Evolutionary conservation across 2,797 vertebrate genomes (phyloP).

Genomic region (Nannoperca australis): DNA sequence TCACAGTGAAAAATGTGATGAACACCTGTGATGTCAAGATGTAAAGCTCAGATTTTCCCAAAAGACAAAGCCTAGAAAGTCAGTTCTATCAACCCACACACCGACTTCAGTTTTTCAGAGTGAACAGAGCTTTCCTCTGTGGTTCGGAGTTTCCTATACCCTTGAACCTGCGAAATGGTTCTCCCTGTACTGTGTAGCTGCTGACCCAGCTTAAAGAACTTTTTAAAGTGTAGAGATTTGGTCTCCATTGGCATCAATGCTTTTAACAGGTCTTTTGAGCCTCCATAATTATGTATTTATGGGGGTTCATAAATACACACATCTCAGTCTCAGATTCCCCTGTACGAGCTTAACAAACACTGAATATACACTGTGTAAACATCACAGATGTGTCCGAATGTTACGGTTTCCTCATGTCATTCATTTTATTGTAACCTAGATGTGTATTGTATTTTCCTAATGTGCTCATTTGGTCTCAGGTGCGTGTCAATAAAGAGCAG

Average conservation of each 20-base stretch:
- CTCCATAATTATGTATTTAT: constrained; percentile 19
- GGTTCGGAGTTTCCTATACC: constrained; percentile 40
- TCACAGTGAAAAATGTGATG: constrained; percentile 47
- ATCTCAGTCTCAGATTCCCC: background rate
- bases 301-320: background rate
- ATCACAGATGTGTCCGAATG: background rate
- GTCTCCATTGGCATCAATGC: background rate
- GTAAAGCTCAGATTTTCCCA: constrained; percentile 41
- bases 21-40: constrained; percentile 51
- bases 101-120: constrained; percentile 30
- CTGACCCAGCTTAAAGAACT: constrained; percentile 33
- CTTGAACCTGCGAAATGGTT: constrained; percentile 45
- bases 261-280: constrained; percentile 16
- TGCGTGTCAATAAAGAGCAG: constrained; percentile 96
- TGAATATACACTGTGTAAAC: background rate
- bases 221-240: constrained; percentile 23
- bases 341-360: background rate
- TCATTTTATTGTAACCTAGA: background rate
- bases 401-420: background rate
- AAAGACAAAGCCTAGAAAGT: constrained; percentile 53
- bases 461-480: constrained; percentile 76
- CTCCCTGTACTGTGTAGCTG: constrained; percentile 29
- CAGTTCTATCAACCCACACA: constrained; percentile 47
- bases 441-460: background rate
- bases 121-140: constrained; percentile 37